Conservation (phyloP, 2,888 invertebrate species). For the Crossocerus cetratus region DNA sequence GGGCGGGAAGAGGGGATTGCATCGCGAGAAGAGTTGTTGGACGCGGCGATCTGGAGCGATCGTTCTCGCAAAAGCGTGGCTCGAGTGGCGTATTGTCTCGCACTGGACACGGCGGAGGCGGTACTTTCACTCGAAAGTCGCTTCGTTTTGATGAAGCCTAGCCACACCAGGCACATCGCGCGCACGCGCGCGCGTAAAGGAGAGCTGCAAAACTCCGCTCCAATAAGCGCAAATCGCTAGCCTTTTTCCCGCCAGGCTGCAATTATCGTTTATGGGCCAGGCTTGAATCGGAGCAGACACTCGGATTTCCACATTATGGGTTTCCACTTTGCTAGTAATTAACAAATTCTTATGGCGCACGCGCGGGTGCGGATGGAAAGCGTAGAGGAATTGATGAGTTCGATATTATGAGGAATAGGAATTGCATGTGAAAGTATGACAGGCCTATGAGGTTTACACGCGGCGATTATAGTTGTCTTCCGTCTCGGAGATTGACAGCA, state of each 20-base stretch:
- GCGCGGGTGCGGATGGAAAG: too few species aligned
- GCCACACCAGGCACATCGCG: neutral
- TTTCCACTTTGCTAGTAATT: too few species aligned
- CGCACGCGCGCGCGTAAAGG: slow-evolving; percentile 9
- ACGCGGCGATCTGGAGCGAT: slow-evolving; percentile 10
- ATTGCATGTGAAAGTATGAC: too few species aligned
- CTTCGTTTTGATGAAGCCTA: slow-evolving; percentile 31
- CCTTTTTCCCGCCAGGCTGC: slow-evolving; percentile 5
- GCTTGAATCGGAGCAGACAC: neutral
- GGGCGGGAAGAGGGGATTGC: too few species aligned
- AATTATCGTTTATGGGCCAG: slow-evolving; percentile 1
- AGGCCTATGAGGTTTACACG: too few species aligned
- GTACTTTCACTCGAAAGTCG: slow-evolving; percentile 50
- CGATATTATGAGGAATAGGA: too few species aligned
- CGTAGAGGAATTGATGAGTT: too few species aligned
- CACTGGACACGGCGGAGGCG: slow-evolving; percentile 9
- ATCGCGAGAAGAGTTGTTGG: neutral
- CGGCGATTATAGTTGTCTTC: too few species aligned
- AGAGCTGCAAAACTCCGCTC: slow-evolving; percentile 27
- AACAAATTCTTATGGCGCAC: too few species aligned
- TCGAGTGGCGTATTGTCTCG: slow-evolving; percentile 15
- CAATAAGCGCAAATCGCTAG: slow-evolving; percentile 34
- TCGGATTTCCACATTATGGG: neutral
- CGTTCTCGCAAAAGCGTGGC: slow-evolving; percentile 17
- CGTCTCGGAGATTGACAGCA: too few species aligned